Percentiles rank a stretch among this genome's conserved stretches.
Evolutionary conservation across 1,140 invertebrate species (phyloP).

Genomic region (Pogonognathellus flavescens): DNA sequence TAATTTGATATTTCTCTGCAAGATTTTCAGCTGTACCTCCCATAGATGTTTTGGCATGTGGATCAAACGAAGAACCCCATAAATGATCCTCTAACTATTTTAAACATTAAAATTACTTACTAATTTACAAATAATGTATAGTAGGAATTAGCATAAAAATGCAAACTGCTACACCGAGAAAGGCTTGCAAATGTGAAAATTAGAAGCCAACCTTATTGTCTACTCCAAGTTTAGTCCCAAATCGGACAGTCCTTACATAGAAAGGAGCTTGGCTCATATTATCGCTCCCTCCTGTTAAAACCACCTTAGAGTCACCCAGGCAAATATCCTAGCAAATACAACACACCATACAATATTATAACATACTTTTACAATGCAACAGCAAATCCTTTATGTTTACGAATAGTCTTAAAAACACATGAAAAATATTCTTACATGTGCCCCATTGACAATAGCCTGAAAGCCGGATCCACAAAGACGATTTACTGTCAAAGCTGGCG

Average conservation of each 20-base stretch:
- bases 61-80: constrained; percentile 85
- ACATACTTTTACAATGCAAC: neutral
- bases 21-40: constrained; percentile 98
- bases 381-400: neutral
- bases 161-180: neutral
- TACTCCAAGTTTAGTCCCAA: constrained; percentile 88
- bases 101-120: too few species aligned
- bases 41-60: constrained; percentile 93
- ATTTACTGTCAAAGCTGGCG: constrained; percentile 87
- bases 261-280: constrained; percentile 93
- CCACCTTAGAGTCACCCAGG: constrained; percentile 86
- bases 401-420: neutral
- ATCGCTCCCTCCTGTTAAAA: constrained; percentile 79
- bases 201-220: constrained; percentile 73
- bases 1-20: constrained; percentile 89
- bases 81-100: constrained; percentile 85
- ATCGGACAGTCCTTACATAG: constrained; percentile 86
- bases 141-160: neutral
- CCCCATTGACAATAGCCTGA: constrained; percentile 90
- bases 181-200: neutral
- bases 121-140: neutral
- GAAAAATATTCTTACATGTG: constrained; percentile 73
- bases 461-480: constrained; percentile 95
- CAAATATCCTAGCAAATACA: constrained; percentile 82
- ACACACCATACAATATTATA: constrained; percentile 86